Base-by-base conservation (phyloP, 2,888 invertebrate genomes). In the Ellobium chinense region DNA sequence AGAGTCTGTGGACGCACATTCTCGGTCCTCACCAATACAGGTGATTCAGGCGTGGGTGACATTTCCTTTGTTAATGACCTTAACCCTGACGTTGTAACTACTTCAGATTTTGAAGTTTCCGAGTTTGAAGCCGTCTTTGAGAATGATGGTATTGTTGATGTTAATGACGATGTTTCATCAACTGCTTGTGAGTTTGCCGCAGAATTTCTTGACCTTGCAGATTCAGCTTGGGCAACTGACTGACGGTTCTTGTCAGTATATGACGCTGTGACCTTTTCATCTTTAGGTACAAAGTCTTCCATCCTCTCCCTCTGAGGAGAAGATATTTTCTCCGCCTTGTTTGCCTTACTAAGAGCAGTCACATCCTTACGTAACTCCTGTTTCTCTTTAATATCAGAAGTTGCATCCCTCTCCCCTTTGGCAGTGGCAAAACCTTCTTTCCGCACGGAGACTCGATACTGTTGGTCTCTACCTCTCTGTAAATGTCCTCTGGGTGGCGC, bases 381-480 rank as follows among this genome's bases (percentile, higher is more conserved):
- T 36, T 76, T 76, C 1, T 12, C 36, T 0, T 54, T 36, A 14
- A 12, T 0, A 4, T 36, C 60, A 56, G 2, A 21, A 56, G 21
- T 70, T 7, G 34, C 31, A 5, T 9, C 31, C 5, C 21, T 58
- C 0, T 14, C 24, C 0, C 24, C 21, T 60, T 24, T n/a, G n/a
- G 24, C 36, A 3, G 39, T n/a, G 0, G 58, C 21, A 9, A 2
- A n/a, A n/a, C n/a, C n/a, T n/a, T 66, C 76, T 18, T 56, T 76
- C n/a, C 31, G 21, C 24, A 27, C 12, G n/a, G 76, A 14, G n/a
- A 34, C 46, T 1, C 37, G 39, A 54, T 39, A 70, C 56, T 46
- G 73, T 21, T 73, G 66, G 2, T 74, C 80, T 21, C 68, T 39
- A 9, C 31, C 46, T 21, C 74, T 39, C 37, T 73, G 79, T n/a